Evolutionary conservation across 2,113 vertebrate species (phyloP).

Genomic region (Mus pahari): DNA sequence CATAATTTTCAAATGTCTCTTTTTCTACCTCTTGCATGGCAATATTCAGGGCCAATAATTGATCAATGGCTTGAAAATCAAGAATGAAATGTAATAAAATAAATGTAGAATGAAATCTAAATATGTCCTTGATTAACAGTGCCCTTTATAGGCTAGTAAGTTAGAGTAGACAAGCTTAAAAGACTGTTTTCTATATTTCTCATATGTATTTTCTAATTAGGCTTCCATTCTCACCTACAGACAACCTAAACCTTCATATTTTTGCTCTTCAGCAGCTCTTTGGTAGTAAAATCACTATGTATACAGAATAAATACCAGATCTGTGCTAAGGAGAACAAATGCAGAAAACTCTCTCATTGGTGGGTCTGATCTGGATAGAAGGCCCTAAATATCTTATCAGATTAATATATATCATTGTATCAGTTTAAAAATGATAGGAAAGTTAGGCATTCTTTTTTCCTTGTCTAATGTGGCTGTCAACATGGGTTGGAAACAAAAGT

Average conservation of each 20-base stretch:
- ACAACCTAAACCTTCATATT: background rate
- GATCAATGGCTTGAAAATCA: background rate
- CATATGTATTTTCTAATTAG: background rate
- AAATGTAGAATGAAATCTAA: background rate
- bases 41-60: background rate
- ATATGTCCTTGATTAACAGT: background rate
- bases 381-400: background rate
- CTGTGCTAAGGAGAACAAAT: background rate
- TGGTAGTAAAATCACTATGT: too few species aligned
- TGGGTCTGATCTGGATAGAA: background rate
- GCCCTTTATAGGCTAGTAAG: background rate
- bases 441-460: background rate
- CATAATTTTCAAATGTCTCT: background rate
- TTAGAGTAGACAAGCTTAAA: background rate
- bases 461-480: background rate
- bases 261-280: background rate
- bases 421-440: background rate
- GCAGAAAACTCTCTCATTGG: background rate
- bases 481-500: background rate
- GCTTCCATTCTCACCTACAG: background rate
- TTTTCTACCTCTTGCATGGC: background rate
- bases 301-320: rapidly evolving
- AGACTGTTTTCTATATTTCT: background rate
- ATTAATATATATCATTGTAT: background rate
- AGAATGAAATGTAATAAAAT: background rate